Conservation (phyloP, 2,113 vertebrate species). For the Acanthisitta chloris region DNA sequence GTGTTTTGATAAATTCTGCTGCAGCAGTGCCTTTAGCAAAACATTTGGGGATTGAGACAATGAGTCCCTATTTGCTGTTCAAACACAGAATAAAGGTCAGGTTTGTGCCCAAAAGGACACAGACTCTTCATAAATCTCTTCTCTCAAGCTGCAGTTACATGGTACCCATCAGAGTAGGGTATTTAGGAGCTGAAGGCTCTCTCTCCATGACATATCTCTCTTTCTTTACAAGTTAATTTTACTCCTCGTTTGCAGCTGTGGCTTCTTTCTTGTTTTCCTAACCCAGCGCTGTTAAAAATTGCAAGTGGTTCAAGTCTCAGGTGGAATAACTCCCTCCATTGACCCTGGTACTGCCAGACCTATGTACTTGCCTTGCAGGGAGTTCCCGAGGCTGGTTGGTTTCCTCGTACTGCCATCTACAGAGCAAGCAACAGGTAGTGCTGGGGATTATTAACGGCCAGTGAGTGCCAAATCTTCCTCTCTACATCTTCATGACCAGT, state of each 20-base stretch:
- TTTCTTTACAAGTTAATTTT: not conserved
- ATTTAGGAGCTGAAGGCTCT: not conserved
- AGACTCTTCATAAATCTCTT: not conserved
- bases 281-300: conserved; percentile 1
- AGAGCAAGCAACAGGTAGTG: conserved; percentile 36
- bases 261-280: conserved; percentile 25
- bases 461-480: not conserved
- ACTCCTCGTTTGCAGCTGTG: not conserved
- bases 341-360: not conserved
- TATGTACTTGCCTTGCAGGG: not conserved
- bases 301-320: conserved; percentile 22
- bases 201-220: not conserved
- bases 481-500: not conserved
- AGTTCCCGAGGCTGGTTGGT: not conserved
- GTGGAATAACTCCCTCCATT: not conserved
- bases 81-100: not conserved
- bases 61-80: not conserved
- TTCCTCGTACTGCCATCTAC: conserved; percentile 69
- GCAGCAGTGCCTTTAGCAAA: not conserved
- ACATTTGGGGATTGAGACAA: not conserved
- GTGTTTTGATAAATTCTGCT: conserved; percentile 32
- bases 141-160: not conserved
- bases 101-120: not conserved
- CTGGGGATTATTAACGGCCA: not conserved
- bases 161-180: not conserved